Evolutionary conservation across 2,888 invertebrate species (phyloP).

Genomic region (Eucera pruinosa): DNA sequence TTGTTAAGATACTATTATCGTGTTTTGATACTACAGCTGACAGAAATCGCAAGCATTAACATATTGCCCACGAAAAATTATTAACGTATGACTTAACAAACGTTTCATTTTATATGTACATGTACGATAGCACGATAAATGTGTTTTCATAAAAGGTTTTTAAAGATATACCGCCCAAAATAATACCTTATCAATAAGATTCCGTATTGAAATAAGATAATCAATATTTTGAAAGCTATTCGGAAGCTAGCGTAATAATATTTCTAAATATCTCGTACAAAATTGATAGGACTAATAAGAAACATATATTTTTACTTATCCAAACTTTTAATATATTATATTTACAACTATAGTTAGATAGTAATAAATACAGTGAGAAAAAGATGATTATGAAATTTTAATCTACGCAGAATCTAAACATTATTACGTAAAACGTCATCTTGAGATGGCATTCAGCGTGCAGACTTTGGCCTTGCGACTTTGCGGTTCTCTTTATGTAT

Average conservation of each 20-base stretch:
- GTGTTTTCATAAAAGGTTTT: too few relatives aligned
- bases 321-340: too few relatives aligned
- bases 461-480: slow-evolving; percentile 22
- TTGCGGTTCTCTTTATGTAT: neutral
- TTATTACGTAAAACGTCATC: slow-evolving; percentile 47
- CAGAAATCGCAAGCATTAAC: neutral
- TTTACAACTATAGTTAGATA: too few relatives aligned
- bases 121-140: neutral
- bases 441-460: slow-evolving; percentile 14
- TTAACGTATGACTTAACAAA: neutral
- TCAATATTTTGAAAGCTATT: too few relatives aligned
- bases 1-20: neutral
- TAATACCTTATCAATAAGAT: too few relatives aligned
- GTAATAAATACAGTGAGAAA: neutral
- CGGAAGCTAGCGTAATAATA: too few relatives aligned
- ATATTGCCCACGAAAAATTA: neutral
- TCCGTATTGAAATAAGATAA: too few relatives aligned
- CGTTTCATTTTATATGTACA: neutral
- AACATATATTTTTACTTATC: too few relatives aligned
- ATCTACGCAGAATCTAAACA: slow-evolving; percentile 13
- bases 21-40: neutral
- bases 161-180: too few relatives aligned
- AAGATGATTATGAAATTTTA: neutral
- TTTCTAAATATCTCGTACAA: too few relatives aligned
- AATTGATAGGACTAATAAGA: too few relatives aligned